These are phyloP conservation scores for Eulemur mongoz DNA, from an alignment of 2,797 vertebrate genomes.

Conservation along the genomic window DNA sequence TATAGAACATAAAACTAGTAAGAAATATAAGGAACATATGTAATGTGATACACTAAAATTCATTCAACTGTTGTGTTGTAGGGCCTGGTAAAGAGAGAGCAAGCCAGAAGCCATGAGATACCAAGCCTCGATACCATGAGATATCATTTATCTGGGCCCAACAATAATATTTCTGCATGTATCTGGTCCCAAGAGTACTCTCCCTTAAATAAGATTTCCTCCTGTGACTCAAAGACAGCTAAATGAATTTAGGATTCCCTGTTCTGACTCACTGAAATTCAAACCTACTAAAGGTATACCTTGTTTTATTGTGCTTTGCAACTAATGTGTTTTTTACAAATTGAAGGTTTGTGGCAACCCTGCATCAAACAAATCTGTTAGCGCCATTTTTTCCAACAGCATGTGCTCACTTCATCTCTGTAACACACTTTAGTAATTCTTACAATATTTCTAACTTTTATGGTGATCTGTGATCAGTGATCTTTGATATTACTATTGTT, in stretches of 20 bases:
- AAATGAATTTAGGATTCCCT: neutral
- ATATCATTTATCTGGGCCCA: neutral
- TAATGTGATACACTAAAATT: neutral
- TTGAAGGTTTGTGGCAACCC: neutral
- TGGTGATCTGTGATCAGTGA: neutral
- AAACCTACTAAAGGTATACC: neutral
- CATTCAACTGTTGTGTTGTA: neutral
- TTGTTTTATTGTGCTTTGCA: neutral
- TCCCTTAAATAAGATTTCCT: neutral
- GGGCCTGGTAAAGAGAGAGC: neutral
- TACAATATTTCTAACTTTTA: neutral
- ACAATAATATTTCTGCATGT: neutral
- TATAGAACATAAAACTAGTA: neutral
- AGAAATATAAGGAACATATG: neutral
- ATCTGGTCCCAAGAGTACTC: neutral
- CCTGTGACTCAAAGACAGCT: neutral
- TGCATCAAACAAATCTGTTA: neutral
- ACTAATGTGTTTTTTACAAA: neutral
- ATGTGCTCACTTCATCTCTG: neutral
- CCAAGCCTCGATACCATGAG: neutral
- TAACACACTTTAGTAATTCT: neutral
- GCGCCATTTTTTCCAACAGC: neutral
- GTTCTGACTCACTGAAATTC: neutral
- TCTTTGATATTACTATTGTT: neutral
- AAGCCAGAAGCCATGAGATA: neutral